Base-by-base conservation (phyloP, 2,888 invertebrate species). In the Epirrhoe tristata region DNA sequence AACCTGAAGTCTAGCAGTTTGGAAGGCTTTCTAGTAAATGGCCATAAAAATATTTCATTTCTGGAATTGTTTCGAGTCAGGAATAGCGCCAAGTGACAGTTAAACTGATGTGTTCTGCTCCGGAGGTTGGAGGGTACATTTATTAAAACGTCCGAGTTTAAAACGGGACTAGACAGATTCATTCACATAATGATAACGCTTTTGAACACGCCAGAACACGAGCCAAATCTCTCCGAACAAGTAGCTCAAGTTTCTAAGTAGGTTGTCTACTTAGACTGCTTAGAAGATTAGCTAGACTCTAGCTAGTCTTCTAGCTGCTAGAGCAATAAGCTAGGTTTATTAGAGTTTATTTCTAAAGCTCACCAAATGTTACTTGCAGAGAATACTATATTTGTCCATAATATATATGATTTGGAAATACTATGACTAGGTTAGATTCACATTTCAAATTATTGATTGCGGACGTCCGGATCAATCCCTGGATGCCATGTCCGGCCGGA, bases 11-110 rank as follows among this genome's bases (percentile, higher is more conserved):
- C 83, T 79, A 79, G 77, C 79, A 75, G 77, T 78, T 83, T 78
- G 75, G 78, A 88, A 88, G 87, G 87, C 90, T 91, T 86, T 91
- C 90, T 86, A 87, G 85, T 84, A 87, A 91, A 91, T 91, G 85
- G 87, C 82, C 83, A 88, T 87, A 88, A 91, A 91, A 91, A 91
- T 91, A 90, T 90, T 91, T 87, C 90, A 91, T 89, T 90, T 89
- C 86, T 83, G 80, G 84, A 89, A 91, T 88, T 88, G 90, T 89
- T 89, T 87, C 87, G 80, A 87, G 87, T 84, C 89, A 85, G 89
- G 81, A 87, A 87, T 86, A 86, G 87, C 86, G 82, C 82, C 86
- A 87, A 90, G 90, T 89, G 90, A 90, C 91, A 90, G 86, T 80
- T 83, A 78, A 88, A 90, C 87, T 88, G 90, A 89, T 91, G 90